Evolutionary conservation across 92 coral and sea anemone genomes (phyloP).

Genomic region (Anthopleura xanthogrammica): DNA sequence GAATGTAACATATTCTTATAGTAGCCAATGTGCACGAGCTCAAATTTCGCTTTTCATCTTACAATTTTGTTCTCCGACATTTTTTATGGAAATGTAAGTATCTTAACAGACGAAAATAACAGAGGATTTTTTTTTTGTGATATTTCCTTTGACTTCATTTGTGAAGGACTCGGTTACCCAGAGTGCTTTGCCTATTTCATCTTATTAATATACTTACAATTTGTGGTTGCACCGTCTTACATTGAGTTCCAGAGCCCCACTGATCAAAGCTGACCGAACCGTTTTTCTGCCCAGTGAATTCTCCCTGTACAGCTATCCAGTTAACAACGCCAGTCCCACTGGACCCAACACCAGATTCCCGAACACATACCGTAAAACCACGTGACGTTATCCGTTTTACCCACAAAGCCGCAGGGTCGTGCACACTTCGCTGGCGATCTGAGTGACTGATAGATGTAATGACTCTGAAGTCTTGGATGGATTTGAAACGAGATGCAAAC

Average conservation of each 20-base stretch:
- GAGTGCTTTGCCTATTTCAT: too few relatives aligned
- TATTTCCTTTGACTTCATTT: too few relatives aligned
- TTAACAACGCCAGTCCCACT: constrained; percentile 36
- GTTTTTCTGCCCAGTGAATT: not conserved
- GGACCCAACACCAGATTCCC: constrained; percentile 28
- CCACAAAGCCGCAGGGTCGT: constrained; percentile 46
- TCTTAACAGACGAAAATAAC: too few relatives aligned
- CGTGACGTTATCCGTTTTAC: constrained; percentile 28
- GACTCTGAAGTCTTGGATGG: not conserved
- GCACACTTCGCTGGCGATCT: constrained; percentile 11
- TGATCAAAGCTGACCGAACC: not conserved
- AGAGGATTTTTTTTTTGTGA: too few relatives aligned
- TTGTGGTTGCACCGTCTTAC: not conserved
- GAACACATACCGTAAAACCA: constrained; percentile 39
- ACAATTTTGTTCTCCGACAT: too few relatives aligned
- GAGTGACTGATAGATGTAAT: constrained; percentile 31
- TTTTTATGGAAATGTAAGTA: too few relatives aligned
- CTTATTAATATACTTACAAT: not conserved
- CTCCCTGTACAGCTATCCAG: constrained; percentile 44
- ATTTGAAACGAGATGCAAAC: not conserved
- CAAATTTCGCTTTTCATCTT: too few relatives aligned
- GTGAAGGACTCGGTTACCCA: too few relatives aligned
- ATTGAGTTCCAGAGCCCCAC: constrained; percentile 10
- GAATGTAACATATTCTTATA: too few relatives aligned
- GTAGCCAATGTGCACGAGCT: too few relatives aligned